phyloP scores from a whole-genome alignment of 2,797 vertebrate species.

The Sciurus vulgaris region DNA sequence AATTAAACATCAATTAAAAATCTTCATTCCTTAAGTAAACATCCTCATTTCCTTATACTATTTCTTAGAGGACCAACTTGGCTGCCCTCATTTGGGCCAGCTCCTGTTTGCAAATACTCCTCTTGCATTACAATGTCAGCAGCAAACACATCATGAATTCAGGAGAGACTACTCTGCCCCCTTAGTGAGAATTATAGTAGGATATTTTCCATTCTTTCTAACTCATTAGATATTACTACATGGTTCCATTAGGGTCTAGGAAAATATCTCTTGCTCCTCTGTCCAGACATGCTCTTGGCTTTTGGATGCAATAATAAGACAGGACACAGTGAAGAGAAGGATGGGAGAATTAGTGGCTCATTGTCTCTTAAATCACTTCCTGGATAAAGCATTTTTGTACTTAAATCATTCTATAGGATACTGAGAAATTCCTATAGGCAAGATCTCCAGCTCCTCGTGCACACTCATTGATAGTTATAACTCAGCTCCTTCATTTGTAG shows the following conservation, averaged over 20 bases:
- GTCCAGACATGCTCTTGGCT: not conserved
- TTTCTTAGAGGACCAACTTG: not conserved
- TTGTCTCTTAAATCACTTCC: not conserved
- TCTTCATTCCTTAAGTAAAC: not conserved
- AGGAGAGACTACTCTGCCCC: not conserved
- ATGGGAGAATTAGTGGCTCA: not conserved
- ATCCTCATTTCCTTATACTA: not conserved
- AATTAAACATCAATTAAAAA: not conserved
- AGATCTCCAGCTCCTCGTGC: not conserved
- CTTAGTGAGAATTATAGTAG: not conserved
- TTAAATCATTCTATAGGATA: not conserved
- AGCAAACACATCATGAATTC: not conserved
- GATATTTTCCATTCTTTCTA: not conserved
- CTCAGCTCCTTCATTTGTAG: not conserved
- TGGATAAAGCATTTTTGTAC: not conserved
- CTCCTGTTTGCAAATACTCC: not conserved
- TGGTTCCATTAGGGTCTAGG: not conserved
- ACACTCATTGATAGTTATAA: not conserved
- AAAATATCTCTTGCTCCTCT: not conserved
- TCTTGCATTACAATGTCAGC: not conserved
- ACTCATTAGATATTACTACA: accelerated
- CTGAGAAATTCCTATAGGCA: not conserved
- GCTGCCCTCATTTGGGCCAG: not conserved
- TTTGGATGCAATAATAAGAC: not conserved
- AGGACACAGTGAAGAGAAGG: not conserved